A percentile compares a stretch with the other conserved stretches of the same genome.
These are phyloP conservation scores for Teleopsis dalmanni DNA, from an alignment of 1,140 invertebrate genomes.

Conservation along the genomic window DNA sequence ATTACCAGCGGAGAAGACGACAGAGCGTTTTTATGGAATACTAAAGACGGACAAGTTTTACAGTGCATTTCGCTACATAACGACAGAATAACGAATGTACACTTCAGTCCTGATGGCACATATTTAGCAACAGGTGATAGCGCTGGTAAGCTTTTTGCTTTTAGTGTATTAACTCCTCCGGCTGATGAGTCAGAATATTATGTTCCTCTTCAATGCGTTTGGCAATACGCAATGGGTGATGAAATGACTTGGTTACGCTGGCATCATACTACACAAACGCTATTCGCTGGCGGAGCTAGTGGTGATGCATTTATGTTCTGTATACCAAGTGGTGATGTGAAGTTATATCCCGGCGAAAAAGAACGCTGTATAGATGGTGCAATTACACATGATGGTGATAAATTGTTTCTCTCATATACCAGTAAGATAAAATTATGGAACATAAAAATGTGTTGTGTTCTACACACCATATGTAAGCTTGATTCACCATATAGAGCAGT, in stretches of 20 bases:
- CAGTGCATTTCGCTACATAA: constrained; percentile 66
- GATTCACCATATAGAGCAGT: constrained; percentile 44
- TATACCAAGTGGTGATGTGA: constrained; percentile 73
- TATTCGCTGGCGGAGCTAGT: constrained; percentile 63
- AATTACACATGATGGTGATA: constrained; percentile 55
- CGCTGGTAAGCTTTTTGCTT: constrained; percentile 67
- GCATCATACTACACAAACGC: constrained; percentile 68
- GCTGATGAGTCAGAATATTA: no score
- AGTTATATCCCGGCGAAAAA: constrained; percentile 57
- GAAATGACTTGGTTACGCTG: constrained; percentile 79
- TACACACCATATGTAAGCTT: constrained; percentile 48
- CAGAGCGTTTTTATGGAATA: constrained; percentile 74
- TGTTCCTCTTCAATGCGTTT: no score
- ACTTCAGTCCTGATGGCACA: constrained; percentile 71
- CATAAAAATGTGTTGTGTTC: constrained; percentile 62
- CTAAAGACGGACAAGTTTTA: constrained; percentile 56
- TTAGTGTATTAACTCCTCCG: constrained; percentile 47
- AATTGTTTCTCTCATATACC: constrained; percentile 64
- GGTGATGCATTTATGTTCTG: constrained; percentile 83
- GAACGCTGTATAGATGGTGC: constrained; percentile 47
- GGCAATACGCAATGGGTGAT: constrained; percentile 75
- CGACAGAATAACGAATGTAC: constrained; percentile 74
- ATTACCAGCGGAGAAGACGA: constrained; percentile 86
- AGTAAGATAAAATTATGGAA: constrained; percentile 78
- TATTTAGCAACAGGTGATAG: constrained; percentile 78